Evolutionary conservation across 2,797 vertebrate genomes (phyloP).

Genomic region (Pseudopleuronectes americanus): DNA sequence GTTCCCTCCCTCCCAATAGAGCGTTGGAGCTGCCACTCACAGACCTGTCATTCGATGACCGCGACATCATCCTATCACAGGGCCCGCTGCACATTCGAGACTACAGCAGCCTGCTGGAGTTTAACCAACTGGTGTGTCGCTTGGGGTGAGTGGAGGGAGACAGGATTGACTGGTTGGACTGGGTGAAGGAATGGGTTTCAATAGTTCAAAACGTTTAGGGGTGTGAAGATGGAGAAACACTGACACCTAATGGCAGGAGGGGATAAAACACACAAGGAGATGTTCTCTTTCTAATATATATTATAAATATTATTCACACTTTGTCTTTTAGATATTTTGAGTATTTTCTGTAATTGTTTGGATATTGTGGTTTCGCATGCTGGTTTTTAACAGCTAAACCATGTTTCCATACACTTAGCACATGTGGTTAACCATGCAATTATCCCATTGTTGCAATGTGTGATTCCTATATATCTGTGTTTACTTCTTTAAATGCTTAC

Average conservation of each 20-base stretch:
- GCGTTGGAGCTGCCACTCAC: constrained; percentile 89
- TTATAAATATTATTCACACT: too few species aligned
- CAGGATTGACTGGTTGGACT: constrained; percentile 40
- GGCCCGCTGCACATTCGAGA: constrained; percentile 88
- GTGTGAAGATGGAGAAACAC: constrained; percentile 3
- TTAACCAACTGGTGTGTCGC: constrained; percentile 88
- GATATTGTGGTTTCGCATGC: not conserved
- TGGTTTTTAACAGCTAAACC: not conserved
- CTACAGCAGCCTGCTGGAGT: constrained; percentile 89
- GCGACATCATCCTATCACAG: constrained; percentile 89
- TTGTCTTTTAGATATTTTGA: not conserved
- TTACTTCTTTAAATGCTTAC: not conserved
- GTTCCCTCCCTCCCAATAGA: constrained; percentile 68
- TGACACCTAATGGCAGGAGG: constrained; percentile 47
- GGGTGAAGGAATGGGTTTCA: not conserved
- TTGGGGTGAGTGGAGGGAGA: constrained; percentile 86
- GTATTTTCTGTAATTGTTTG: not conserved
- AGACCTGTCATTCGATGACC: constrained; percentile 94
- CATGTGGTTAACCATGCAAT: not conserved
- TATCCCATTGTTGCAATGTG: not conserved
- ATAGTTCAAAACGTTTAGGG: too few species aligned
- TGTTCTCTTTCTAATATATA: too few species aligned
- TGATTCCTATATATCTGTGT: not conserved
- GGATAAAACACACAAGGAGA: constrained; percentile 6
- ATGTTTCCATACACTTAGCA: not conserved